phyloP scores from a whole-genome alignment of 2,797 vertebrate genomes.

The Hoplostethus mediterraneus region DNA sequence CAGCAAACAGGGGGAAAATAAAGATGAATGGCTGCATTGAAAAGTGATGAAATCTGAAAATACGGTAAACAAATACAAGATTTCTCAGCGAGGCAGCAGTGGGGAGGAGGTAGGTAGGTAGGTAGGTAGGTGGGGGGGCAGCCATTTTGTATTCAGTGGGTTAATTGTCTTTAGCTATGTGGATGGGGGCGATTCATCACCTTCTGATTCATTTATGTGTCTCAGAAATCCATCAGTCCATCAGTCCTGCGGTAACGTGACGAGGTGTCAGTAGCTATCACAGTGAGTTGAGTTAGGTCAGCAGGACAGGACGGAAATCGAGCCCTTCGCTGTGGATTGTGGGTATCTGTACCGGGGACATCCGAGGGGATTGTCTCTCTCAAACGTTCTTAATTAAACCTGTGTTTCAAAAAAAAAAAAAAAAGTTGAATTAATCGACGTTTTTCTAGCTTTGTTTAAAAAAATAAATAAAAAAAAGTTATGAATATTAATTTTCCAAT shows the following conservation, averaged over 20 bases:
- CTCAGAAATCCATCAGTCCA: conserved; percentile 55
- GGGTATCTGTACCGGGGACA: conserved; percentile 36
- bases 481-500: conserved; percentile 96
- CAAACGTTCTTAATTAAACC: conserved; percentile 71
- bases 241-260: conserved; percentile 47
- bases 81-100: conserved; percentile 16
- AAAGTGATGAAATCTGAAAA: conserved; percentile 61
- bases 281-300: conserved; percentile 27
- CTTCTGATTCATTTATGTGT: conserved; percentile 56
- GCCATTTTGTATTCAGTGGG: conserved; percentile 32
- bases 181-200: conserved; percentile 53
- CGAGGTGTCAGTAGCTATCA: conserved; percentile 22
- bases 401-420: conserved; percentile 65
- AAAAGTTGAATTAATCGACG: conserved; percentile 73
- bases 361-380: conserved; percentile 57
- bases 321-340: conserved; percentile 51
- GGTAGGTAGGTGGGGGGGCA: conserved; percentile 33
- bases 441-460: conserved; percentile 79
- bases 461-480: conserved; percentile 82
- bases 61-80: conserved; percentile 58
- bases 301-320: conserved; percentile 31
- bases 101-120: neutral
- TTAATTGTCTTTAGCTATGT: conserved; percentile 66
- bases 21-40: conserved; percentile 53
- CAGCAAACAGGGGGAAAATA: conserved; percentile 52